phyloP scores from a whole-genome alignment of 2,888 invertebrate genomes.

The Eupithecia exiguata region DNA sequence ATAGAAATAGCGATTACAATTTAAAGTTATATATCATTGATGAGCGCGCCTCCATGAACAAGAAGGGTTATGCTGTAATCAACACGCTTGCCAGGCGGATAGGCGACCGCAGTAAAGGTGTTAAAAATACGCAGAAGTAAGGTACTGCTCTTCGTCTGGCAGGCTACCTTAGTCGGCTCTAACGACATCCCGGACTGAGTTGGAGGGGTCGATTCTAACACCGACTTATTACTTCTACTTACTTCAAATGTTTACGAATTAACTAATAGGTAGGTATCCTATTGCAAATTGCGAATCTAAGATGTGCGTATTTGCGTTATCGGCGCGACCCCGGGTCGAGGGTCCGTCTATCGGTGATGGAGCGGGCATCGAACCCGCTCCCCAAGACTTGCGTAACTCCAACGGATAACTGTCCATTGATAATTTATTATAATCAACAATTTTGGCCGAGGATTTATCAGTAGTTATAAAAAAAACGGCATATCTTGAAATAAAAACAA shows the following conservation, averaged over 20 bases:
- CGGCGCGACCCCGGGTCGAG: slow-evolving; percentile 49
- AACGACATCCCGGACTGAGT: neutral
- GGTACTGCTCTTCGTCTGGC: no score
- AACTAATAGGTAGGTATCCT: slow-evolving; percentile 29
- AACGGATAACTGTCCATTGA: slow-evolving; percentile 11
- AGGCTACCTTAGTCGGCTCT: neutral
- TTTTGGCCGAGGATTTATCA: neutral
- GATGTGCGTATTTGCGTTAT: slow-evolving; percentile 49
- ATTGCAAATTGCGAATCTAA: slow-evolving; percentile 52
- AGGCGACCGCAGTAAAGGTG: no score
- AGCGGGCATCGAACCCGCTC: slow-evolving; percentile 60
- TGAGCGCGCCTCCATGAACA: no score
- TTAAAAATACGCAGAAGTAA: no score
- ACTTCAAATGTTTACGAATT: slow-evolving; percentile 2
- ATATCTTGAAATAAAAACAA: neutral
- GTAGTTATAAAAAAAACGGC: neutral
- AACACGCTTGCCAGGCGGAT: no score
- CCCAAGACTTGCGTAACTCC: slow-evolving; percentile 51
- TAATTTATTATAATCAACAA: neutral
- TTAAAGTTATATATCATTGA: no score
- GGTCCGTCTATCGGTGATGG: slow-evolving; percentile 53
- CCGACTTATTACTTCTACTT: neutral
- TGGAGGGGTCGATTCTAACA: neutral
- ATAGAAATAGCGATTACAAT: no score
- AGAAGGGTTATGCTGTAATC: no score